Evolutionary conservation across 2,888 invertebrate species (phyloP).

Genomic region (Epistrophe grossulariae): DNA sequence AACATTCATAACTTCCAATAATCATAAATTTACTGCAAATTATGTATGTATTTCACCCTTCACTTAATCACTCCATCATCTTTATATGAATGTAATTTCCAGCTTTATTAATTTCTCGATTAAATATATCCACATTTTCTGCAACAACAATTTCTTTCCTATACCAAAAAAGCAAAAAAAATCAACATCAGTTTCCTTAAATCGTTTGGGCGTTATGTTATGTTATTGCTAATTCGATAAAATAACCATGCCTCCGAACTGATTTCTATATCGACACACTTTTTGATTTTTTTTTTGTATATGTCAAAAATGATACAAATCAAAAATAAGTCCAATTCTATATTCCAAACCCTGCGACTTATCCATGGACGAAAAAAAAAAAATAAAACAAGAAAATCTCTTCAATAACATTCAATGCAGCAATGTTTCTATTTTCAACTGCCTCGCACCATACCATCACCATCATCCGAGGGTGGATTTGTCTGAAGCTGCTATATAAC

Average conservation of each 20-base stretch:
- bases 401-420: slow-evolving; percentile 46
- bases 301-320: slow-evolving; percentile 34
- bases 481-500: slow-evolving; percentile 1
- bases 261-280: slow-evolving; percentile 5
- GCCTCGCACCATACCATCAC: background rate
- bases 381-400: slow-evolving; percentile 6
- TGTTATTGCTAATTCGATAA: slow-evolving; percentile 15
- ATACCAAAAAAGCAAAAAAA: background rate
- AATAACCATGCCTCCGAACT: background rate
- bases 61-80: background rate
- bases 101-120: background rate
- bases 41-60: background rate
- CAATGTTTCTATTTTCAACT: slow-evolving; percentile 46
- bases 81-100: background rate
- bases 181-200: background rate
- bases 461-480: slow-evolving; percentile 67
- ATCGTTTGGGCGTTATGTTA: slow-evolving; percentile 11
- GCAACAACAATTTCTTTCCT: background rate
- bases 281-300: slow-evolving; percentile 16
- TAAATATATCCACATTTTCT: background rate
- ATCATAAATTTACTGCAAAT: background rate
- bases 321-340: slow-evolving; percentile 4
- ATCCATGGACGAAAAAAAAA: background rate
- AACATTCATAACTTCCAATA: background rate
- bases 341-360: background rate